A percentile compares a stretch with the other conserved stretches of the same genome.
phyloP scores from a whole-genome alignment of 2,888 invertebrate species.

The Rhaphigaster nebulosa region DNA sequence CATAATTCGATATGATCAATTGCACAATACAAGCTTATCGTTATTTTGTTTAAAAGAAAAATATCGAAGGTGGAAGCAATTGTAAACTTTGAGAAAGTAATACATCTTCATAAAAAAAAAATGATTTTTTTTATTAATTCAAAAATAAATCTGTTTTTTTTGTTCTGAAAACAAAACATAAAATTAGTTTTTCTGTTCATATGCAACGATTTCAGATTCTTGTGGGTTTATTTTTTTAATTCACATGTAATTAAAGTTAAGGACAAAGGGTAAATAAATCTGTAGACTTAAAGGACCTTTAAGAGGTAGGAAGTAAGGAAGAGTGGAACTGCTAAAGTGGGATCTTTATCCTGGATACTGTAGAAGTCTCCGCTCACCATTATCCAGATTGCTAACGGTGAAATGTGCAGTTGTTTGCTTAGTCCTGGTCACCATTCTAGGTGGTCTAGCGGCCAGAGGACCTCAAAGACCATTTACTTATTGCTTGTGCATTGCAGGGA shows the following conservation, averaged over 20 bases:
- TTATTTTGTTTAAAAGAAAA: too few species aligned
- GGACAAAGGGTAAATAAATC: not conserved
- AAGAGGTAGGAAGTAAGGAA: not conserved
- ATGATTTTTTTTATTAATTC: too few species aligned
- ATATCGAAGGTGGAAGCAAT: too few species aligned
- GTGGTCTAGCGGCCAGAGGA: not conserved
- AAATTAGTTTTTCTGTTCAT: too few species aligned
- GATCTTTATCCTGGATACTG: not conserved
- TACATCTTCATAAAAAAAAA: too few species aligned
- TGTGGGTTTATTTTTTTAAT: too few species aligned
- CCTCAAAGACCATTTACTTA: not conserved
- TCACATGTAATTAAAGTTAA: not conserved
- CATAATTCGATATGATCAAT: too few species aligned
- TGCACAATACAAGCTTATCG: too few species aligned
- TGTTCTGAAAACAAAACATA: too few species aligned
- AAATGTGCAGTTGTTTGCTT: slow-evolving; percentile 45
- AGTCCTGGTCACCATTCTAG: not conserved
- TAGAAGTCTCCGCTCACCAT: not conserved
- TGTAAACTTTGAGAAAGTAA: too few species aligned
- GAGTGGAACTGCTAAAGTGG: not conserved
- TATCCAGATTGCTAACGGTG: slow-evolving; percentile 24
- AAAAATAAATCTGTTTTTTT: too few species aligned
- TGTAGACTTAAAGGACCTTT: not conserved
- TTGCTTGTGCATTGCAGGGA: not conserved
- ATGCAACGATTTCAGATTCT: too few species aligned